A percentile compares a stretch with the other conserved stretches of the same genome.
Conservation (phyloP, 2,797 vertebrate species). For the Dromococcyx pavoninus region DNA sequence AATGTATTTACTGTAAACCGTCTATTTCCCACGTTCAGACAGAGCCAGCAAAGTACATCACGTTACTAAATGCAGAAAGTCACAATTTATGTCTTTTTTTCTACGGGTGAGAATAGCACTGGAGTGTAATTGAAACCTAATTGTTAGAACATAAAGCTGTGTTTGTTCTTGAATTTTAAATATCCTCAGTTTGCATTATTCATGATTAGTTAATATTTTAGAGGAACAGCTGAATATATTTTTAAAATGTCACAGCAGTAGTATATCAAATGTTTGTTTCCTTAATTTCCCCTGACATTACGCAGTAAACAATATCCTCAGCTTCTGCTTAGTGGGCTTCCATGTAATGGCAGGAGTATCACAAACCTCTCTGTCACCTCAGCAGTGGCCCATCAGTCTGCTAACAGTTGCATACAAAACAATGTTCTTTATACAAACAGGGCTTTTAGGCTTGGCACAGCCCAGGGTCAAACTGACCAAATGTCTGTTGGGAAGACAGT, state of each 20-base stretch:
- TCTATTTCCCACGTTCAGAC: not conserved
- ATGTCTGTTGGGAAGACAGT: too few relatives aligned
- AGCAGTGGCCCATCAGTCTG: not conserved
- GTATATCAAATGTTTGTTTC: not conserved
- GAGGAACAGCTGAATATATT: slow-evolving; percentile 11
- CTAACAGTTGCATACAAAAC: not conserved
- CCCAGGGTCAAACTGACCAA: too few relatives aligned
- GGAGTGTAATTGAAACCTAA: slow-evolving; percentile 38
- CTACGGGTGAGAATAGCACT: not conserved
- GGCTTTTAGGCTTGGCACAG: too few relatives aligned
- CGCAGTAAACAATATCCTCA: not conserved
- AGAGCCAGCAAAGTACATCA: not conserved
- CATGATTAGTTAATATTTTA: slow-evolving; percentile 49
- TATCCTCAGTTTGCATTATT: slow-evolving; percentile 12
- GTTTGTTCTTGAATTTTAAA: slow-evolving; percentile 54
- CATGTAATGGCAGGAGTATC: not conserved
- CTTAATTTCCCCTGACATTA: not conserved
- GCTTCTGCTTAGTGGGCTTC: not conserved
- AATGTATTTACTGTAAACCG: not conserved
- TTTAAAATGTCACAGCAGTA: not conserved
- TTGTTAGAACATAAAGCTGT: slow-evolving; percentile 8
- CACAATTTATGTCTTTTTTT: not conserved
- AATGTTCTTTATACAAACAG: not conserved
- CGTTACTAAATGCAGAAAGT: not conserved
- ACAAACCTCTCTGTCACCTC: not conserved